Base-by-base conservation (phyloP, 2,113 vertebrate species). In the Dromaius novaehollandiae region DNA sequence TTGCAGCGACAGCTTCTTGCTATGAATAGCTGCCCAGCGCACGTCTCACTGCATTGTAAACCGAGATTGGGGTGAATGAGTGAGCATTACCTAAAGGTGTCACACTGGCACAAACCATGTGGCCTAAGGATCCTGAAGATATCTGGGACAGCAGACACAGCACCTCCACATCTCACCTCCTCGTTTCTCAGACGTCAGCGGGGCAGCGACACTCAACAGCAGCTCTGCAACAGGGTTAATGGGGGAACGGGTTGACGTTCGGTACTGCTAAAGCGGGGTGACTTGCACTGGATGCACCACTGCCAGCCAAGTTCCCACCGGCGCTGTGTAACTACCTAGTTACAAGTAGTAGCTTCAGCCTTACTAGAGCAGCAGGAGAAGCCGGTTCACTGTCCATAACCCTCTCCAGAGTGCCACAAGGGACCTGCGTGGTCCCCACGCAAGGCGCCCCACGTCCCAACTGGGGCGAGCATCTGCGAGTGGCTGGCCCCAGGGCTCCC, bases 181-280 rank as follows among this genome's bases (percentile, higher is more conserved):
- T 84, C 55, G 46, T 36, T 24, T 6, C 82, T 55, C 16, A 20
- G 64, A 61, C 42, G 61, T 5, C 10, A 34, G 7, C 73, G 74
- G 48, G 44, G 30, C 81, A 90, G 63, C 0, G 4, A 32, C 71
- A 58, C 8, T 32, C 73, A 19, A 3, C 42, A 81, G 74, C 51
- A 9, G 30, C 13, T 38, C 34, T 14, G 68, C 6, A 46, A 2
- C 1, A 2, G 12, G 30, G 22, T 38, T 9, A 1, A 3, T 0
- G 34, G 58, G 19, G 56, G 40, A 28, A 5, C 0, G 0, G 30
- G 32, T 3, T 11, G 69, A 17, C 0, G 0, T 2, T 1, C 11
- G 44, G 50, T 4, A 4, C 15, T 1, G 0, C 5, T 10, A 3
- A 3, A 1, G 8, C 0, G 0, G 66, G 22, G 7, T 0, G 21